Evolutionary conservation across 2,797 vertebrate species (phyloP).

Genomic region (Cyprinodon diabolis): DNA sequence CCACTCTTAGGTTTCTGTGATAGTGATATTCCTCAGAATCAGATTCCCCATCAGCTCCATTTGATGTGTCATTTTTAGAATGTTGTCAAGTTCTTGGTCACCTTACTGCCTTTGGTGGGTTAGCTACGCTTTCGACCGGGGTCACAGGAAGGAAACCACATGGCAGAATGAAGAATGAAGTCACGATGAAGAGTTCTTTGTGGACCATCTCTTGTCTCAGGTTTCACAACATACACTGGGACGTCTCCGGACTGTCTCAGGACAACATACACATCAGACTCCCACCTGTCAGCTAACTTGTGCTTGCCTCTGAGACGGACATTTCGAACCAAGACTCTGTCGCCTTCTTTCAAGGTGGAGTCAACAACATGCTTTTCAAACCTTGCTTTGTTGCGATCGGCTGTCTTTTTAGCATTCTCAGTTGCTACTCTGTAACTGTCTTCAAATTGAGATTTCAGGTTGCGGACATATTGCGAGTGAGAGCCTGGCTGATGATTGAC

Average conservation of each 20-base stretch:
- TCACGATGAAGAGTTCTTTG: no score
- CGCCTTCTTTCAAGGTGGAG: no score
- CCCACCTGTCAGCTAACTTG: no score
- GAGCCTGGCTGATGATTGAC: no score
- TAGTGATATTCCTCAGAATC: neutral
- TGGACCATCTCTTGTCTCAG: neutral
- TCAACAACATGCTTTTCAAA: neutral
- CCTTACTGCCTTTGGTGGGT: neutral
- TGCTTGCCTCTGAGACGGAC: neutral
- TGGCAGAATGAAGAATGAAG: no score
- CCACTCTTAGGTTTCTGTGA: constrained; percentile 2
- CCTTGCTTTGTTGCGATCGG: neutral
- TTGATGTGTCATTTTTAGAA: neutral
- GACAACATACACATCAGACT: no score
- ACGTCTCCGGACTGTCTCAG: no score
- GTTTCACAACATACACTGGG: constrained; percentile 1
- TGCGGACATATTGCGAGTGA: no score
- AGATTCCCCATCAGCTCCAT: neutral
- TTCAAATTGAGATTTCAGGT: neutral
- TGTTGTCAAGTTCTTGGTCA: neutral
- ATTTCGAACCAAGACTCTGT: neutral
- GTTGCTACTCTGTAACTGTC: neutral
- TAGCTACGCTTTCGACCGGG: neutral
- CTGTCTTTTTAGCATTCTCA: neutral
- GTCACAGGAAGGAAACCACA: constrained; percentile 1